phyloP scores from a whole-genome alignment of 2,797 vertebrate species.

The Coendou prehensilis region DNA sequence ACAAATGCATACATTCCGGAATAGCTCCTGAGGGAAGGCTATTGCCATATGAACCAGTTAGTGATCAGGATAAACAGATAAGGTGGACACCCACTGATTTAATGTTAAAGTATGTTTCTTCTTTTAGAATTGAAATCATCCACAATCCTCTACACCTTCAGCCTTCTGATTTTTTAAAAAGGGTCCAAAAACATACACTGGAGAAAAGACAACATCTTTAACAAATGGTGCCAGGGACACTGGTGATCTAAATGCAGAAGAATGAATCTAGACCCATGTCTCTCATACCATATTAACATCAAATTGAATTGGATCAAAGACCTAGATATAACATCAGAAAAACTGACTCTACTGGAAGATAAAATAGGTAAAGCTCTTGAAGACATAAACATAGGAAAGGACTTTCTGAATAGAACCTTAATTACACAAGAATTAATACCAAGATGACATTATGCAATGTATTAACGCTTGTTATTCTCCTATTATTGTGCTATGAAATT shows the following conservation, averaged over 20 bases:
- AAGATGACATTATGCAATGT: not conserved
- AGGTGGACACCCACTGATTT: not conserved
- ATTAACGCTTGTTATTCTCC: not conserved
- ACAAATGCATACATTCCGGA: constrained; percentile 6
- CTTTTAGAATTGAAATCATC: constrained; percentile 10
- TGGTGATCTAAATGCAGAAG: not conserved
- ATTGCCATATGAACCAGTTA: not conserved
- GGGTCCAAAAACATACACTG: not conserved
- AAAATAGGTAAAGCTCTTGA: not conserved
- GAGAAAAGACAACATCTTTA: not conserved
- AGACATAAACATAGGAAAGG: not conserved
- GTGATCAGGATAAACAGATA: not conserved
- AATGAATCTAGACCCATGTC: not conserved
- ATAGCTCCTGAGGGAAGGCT: not conserved
- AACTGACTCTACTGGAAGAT: not conserved
- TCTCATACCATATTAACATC: not conserved
- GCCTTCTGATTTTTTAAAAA: not conserved
- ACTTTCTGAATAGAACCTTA: not conserved
- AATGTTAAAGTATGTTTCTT: constrained; percentile 39
- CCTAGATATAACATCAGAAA: not conserved
- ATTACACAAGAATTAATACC: not conserved
- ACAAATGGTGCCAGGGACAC: not conserved
- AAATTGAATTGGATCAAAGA: not conserved
- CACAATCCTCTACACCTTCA: not conserved
- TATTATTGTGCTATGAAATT: not conserved